Evolutionary conservation across 2,797 vertebrate species (phyloP).

Genomic region (Smutsia temminckii): DNA sequence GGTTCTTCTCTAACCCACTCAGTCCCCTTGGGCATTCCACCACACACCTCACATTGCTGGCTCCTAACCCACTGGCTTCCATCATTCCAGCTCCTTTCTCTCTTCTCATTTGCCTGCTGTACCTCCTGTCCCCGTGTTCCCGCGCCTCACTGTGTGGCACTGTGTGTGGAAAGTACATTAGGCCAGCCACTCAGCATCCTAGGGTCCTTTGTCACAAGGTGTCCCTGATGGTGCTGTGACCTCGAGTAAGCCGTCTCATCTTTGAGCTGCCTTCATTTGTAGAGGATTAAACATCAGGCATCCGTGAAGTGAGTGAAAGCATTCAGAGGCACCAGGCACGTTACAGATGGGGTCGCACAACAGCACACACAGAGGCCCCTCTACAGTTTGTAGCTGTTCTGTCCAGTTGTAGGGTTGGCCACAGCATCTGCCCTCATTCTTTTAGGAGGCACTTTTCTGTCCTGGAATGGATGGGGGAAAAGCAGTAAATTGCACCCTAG

Average conservation of each 20-base stretch:
- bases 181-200: not conserved
- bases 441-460: not conserved
- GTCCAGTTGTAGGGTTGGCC: not conserved
- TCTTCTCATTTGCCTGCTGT: not conserved
- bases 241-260: not conserved
- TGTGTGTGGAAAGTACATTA: not conserved
- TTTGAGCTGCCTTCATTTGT: not conserved
- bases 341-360: not conserved
- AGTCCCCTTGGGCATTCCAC: not conserved
- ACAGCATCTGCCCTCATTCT: not conserved
- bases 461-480: not conserved
- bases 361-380: not conserved
- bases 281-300: not conserved
- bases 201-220: not conserved
- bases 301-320: not conserved
- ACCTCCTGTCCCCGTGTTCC: not conserved
- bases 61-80: not conserved
- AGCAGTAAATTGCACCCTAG: not conserved
- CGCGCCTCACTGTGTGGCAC: not conserved
- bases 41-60: not conserved
- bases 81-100: not conserved
- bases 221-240: not conserved
- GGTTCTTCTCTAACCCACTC: not conserved
- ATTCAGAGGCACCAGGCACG: not conserved
- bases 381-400: not conserved